Evolutionary conservation across 2,113 vertebrate genomes (phyloP).

Genomic region (Sylvicapra grimmia): DNA sequence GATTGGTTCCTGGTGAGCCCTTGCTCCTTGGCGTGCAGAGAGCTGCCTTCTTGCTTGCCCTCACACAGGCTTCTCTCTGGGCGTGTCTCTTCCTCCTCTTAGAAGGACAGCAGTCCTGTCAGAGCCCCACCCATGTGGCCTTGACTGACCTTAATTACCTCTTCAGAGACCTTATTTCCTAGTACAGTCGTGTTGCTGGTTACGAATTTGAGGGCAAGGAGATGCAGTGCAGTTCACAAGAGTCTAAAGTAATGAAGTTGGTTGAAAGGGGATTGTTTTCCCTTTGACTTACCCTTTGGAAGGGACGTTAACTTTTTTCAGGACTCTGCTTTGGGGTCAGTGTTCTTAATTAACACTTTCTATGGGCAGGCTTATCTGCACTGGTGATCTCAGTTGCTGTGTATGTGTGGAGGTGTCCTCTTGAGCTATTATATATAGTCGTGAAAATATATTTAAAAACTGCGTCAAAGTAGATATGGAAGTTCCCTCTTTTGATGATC

Average conservation of each 20-base stretch:
- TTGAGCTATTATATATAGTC: neutral
- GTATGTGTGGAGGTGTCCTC: neutral
- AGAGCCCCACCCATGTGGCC: neutral
- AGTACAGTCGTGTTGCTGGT: neutral
- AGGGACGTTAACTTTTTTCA: neutral
- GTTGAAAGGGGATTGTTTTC: neutral
- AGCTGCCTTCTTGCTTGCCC: neutral
- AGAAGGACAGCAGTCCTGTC: rapidly evolving
- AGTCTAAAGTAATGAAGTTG: neutral
- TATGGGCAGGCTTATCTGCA: neutral
- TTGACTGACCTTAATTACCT: neutral
- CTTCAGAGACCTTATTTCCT: neutral
- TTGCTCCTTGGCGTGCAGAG: neutral
- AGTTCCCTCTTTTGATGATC: neutral
- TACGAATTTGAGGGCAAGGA: neutral
- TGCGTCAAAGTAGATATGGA: neutral
- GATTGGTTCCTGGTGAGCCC: neutral
- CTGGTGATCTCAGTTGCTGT: neutral
- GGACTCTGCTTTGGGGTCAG: neutral
- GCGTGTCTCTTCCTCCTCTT: neutral
- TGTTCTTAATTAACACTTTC: neutral
- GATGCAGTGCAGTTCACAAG: neutral
- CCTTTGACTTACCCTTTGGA: neutral
- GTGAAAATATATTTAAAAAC: neutral
- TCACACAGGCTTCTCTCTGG: neutral